Base-by-base conservation (phyloP, 1,140 invertebrate species). In the Caerostris extrusa region DNA sequence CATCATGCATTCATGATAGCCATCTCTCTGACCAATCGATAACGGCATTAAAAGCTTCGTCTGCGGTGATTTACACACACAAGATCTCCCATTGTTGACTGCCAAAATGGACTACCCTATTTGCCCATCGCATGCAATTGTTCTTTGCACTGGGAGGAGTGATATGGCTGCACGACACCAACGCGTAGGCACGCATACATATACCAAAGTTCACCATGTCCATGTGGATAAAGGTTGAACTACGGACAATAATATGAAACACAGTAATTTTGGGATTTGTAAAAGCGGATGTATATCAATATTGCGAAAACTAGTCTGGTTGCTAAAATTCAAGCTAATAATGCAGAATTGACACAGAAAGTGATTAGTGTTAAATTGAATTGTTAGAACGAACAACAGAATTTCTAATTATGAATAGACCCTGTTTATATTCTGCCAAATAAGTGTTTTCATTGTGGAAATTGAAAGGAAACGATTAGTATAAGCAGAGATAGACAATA, bases 71-170 rank as follows among this genome's bases (percentile, higher is more conserved):
- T 53, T 61, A 14, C 17, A 85, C 53, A 85, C 82, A 71, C 2
- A 10, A 14, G n/a, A 7, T 56, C n/a, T 56, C n/a, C 53, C 58
- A 50, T 90, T 90, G 64, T 88, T 88, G 85, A 88, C 60, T 50
- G 58, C 34, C 85, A 60, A 85, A 88, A 88, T 88, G 85, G 85
- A 88, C 85, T 61, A 56, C 34, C 53, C 57, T 88, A 50, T 64
- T 67, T 53, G 58, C 50, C 50, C 57, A 88, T 67, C 60, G 85
- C 85, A 64, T 64, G 85, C 85, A 64, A 88, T 88, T 88, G 85
- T 88, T 88, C 60, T 53, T 17, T 14, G 60, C 7, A 88, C 50
- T 64, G 19, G 5, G 50, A 64, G 50, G 57, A 58, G 14, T 55
- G 17, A 81, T 81, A 17, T 81, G 8, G 8, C 60, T 3, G 12